Base-by-base conservation (phyloP, 2,888 invertebrate genomes). In the Meteorus colon region DNA sequence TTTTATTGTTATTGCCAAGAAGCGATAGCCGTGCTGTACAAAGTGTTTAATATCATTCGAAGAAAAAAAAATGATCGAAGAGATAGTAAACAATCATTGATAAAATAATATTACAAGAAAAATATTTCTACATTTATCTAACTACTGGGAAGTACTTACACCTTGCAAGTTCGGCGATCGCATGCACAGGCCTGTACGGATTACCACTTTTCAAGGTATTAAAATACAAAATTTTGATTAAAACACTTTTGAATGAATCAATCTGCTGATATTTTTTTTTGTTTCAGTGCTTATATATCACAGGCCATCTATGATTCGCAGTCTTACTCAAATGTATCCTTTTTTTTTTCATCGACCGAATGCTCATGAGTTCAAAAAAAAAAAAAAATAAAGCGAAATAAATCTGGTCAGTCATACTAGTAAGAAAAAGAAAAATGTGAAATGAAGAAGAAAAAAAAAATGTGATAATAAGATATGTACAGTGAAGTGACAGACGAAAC, bases 81-180 rank as follows among this genome's bases (percentile, higher is more conserved):
- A 24, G 63, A 55, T 2, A 37, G 27, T 41, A 37, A 16, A 29
- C 66, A 62, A 48, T 27, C 19, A 62, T 31, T 31, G 29, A 14
- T 10, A 29, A 72, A 63, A 41, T 34, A 3, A 37, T 34, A 70
- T 73, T 77, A 69, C 48, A 76, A 77, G 77, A 81, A 34, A 70
- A 41, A 65, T 5, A 41, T 65, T 72, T 69, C 77, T 80, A 80
- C 63, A 71, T 73, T 77, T 80, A 80, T 82, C 76, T 34, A 81
- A 75, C 83, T 84, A 83, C 83, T 79, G 76, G 77, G 82, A 83
- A 78, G 84, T 95, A 96, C 96, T 96, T 95, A 96, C 96, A 96
- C 94, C 94, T 94, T 91, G 95, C 94, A 91, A 96, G 94, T 90
- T 94, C 93, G 92, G 95, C 95, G 93, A 96, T 94, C 91, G 96